These are phyloP conservation scores for Lepus americanus DNA, from an alignment of 2,113 vertebrate genomes.

Conservation along the genomic window DNA sequence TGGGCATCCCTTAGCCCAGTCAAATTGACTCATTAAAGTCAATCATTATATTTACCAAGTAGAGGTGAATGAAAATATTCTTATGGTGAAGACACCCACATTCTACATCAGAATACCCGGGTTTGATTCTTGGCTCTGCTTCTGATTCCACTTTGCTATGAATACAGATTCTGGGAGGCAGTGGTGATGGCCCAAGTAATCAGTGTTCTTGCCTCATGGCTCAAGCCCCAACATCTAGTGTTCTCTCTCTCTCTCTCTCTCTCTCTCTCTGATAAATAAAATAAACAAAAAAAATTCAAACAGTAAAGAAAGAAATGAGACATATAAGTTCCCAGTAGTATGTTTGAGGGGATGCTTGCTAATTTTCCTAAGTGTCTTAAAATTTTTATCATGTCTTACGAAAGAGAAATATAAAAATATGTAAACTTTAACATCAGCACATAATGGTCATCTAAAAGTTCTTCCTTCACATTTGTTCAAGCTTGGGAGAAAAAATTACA, in stretches of 20 bases:
- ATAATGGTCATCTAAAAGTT: conserved; percentile 28
- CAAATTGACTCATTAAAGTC: neutral
- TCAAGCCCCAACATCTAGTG: no score
- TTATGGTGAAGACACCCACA: no score
- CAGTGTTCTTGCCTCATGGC: no score
- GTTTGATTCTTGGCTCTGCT: no score
- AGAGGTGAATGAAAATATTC: neutral
- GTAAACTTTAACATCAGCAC: conserved; percentile 5
- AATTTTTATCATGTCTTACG: conserved; percentile 38
- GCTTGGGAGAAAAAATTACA: neutral
- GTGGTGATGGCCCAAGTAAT: no score
- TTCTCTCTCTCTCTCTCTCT: no score
- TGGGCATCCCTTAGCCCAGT: neutral
- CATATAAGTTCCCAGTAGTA: neutral
- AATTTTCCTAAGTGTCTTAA: conserved; percentile 16
- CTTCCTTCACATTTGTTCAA: conserved; percentile 3
- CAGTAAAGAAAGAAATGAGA: neutral
- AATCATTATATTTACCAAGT: neutral
- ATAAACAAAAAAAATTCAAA: neutral
- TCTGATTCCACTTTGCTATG: no score
- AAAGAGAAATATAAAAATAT: conserved; percentile 40
- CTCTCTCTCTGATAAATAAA: no score
- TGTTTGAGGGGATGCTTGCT: neutral
- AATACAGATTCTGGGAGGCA: no score
- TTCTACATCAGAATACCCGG: no score